These are phyloP conservation scores for Solenodon paradoxus DNA, from an alignment of 2,113 vertebrate genomes.

Conservation along the genomic window DNA sequence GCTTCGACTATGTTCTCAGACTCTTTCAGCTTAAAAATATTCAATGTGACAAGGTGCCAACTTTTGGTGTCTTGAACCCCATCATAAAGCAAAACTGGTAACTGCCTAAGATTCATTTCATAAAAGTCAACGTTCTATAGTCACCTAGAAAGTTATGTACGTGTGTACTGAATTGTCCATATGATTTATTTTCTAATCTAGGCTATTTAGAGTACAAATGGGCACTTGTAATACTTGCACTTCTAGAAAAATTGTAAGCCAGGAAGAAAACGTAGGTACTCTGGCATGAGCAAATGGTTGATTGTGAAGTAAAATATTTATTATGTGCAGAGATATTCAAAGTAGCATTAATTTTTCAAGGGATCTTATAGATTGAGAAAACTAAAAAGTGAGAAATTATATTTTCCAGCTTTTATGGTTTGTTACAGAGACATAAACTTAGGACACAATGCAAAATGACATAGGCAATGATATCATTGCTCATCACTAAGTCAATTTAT, in stretches of 20 bases:
- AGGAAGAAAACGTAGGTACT: not conserved
- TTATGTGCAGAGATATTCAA: not conserved
- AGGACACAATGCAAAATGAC: not conserved
- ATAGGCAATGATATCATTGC: not conserved
- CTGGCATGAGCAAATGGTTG: not conserved
- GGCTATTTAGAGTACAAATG: not conserved
- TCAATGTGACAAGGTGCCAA: not conserved
- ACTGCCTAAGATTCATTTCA: not conserved
- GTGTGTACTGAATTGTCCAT: not conserved
- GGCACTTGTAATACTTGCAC: not conserved
- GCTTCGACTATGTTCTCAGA: not conserved
- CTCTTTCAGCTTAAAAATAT: not conserved
- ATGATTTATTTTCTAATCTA: not conserved
- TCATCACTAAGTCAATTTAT: not conserved
- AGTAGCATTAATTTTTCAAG: not conserved
- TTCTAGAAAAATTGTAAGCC: not conserved
- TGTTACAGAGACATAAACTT: not conserved
- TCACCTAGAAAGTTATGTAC: not conserved
- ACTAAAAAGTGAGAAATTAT: not conserved
- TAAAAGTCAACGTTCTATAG: not conserved
- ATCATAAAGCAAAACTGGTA: not conserved
- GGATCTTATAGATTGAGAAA: not conserved
- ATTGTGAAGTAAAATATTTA: constrained; percentile 10
- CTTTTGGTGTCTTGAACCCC: not conserved
- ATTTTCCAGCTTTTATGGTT: not conserved